Evolutionary conservation across 2,888 invertebrate genomes (phyloP).

Genomic region (Torymus tubicola): DNA sequence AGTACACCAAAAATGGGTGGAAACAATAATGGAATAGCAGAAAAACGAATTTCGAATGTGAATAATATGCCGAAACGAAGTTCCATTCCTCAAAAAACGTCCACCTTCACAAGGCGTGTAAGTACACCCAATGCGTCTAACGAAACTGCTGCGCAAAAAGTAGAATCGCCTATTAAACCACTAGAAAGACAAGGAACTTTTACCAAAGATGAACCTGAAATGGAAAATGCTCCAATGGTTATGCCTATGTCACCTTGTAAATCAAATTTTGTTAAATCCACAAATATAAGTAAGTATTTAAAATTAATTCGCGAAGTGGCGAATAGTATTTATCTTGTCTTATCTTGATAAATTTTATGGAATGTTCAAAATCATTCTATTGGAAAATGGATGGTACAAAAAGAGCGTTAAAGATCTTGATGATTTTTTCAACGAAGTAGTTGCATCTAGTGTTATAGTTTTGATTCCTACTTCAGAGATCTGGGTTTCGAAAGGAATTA

Average conservation of each 20-base stretch:
- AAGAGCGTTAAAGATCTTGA: too few species aligned
- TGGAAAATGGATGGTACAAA: too few species aligned
- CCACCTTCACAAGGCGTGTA: slow-evolving; percentile 61
- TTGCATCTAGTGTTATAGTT: too few species aligned
- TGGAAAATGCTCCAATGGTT: slow-evolving; percentile 71
- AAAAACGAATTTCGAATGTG: slow-evolving; percentile 60
- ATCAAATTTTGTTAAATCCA: slow-evolving; percentile 9
- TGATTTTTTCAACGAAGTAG: too few species aligned
- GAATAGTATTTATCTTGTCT: too few species aligned
- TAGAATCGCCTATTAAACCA: slow-evolving; percentile 70
- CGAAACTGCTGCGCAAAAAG: slow-evolving; percentile 58
- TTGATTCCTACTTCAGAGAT: too few species aligned
- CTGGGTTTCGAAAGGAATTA: too few species aligned
- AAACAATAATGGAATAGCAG: slow-evolving; percentile 48
- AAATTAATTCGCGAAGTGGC: neutral
- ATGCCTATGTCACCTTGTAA: slow-evolving; percentile 59
- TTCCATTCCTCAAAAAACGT: slow-evolving; percentile 69
- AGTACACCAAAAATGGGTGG: slow-evolving; percentile 41
- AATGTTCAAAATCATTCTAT: too few species aligned
- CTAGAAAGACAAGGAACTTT: slow-evolving; percentile 93
- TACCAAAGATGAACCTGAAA: slow-evolving; percentile 87
- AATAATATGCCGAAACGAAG: slow-evolving; percentile 65
- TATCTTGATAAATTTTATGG: too few species aligned
- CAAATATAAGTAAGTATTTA: slow-evolving; percentile 34
- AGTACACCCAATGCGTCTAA: slow-evolving; percentile 35